Base-by-base conservation (phyloP, 1,140 invertebrate species). In the Sitobion miscanthi region DNA sequence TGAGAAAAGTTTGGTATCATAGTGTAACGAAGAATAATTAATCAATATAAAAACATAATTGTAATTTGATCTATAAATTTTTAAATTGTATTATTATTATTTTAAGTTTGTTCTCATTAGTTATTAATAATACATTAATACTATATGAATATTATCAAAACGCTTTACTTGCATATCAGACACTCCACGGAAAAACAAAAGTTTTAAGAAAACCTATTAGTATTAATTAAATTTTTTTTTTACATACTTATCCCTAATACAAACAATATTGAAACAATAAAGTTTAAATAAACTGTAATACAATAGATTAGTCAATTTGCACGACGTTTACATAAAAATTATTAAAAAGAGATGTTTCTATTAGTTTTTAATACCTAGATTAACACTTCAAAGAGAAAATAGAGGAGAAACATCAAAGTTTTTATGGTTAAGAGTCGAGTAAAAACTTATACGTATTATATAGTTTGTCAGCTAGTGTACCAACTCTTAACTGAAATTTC, bases 311-410 rank as follows among this genome's bases (percentile, higher is more conserved):
- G 14, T 35, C 14, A 77, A 77, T 4, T 77, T n/a, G 4, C n/a
- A n/a, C 14, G n/a, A n/a, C 14, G n/a, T 77, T 77, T n/a, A 77
- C 30, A 77, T 77, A 6, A 77, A n/a, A 77, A 77, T 30, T 77
- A 77, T 77, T n/a, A 77, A n/a, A n/a, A n/a, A 77, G 30, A 77
- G 21, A 77, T 77, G 30, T 77, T 77, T 77, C 14, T n/a, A 77
- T 77, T n/a, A n/a, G 62, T n/a, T 17, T n/a, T n/a, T 77, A 77
- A n/a, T n/a, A 77, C n/a, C 30, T 77, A 77, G 30, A n/a, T 77
- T 77, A 77, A 77, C 62, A 77, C n/a, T 77, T 77, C n/a, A 77
- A 77, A 77, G 62, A 77, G 14, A 69, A 69, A 69, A n/a, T 69
- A 69, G 25, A 69, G 30, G 62, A n/a, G 2, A 77, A 2, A 35